Percentiles rank a stretch among this genome's conserved stretches.
phyloP scores from a whole-genome alignment of 1,140 invertebrate genomes.

The Pseudomyrmex cubaensis region DNA sequence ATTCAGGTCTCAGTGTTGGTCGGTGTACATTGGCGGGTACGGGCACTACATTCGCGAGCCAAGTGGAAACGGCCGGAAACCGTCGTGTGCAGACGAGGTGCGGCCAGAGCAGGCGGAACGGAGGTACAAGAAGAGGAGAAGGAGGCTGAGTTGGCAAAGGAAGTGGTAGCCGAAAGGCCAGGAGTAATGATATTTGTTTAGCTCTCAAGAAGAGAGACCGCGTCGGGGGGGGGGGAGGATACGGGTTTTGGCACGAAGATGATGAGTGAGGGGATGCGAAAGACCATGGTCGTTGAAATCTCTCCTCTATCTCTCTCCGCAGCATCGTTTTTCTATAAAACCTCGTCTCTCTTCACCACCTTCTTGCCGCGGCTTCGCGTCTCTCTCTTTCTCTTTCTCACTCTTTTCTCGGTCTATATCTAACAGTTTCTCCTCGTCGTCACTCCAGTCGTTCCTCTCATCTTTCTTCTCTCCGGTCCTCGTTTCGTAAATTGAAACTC shows the following conservation, averaged over 20 bases:
- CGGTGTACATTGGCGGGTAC: slow-evolving; percentile 73
- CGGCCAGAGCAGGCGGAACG: slow-evolving; percentile 12
- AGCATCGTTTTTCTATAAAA: not conserved
- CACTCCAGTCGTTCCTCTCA: slow-evolving; percentile 8
- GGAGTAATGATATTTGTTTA: slow-evolving; percentile 83
- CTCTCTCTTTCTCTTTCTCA: not conserved
- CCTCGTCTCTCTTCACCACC: not conserved
- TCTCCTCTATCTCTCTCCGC: not conserved
- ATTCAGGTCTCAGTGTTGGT: slow-evolving; percentile 71
- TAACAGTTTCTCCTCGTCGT: slow-evolving; percentile 8
- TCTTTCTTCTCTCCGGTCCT: slow-evolving; percentile 40
- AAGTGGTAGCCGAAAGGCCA: slow-evolving; percentile 59
- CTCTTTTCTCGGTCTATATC: not conserved
- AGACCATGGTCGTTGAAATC: slow-evolving; percentile 22
- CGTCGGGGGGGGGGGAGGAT: slow-evolving; percentile 70
- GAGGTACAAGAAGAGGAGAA: slow-evolving; percentile 40
- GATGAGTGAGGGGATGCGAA: slow-evolving; percentile 74
- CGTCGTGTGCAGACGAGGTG: slow-evolving; percentile 37
- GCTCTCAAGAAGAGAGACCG: slow-evolving; percentile 77
- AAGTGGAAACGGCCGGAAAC: slow-evolving; percentile 24
- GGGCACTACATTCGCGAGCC: slow-evolving; percentile 55
- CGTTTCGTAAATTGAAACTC: slow-evolving; percentile 80
- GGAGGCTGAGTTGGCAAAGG: slow-evolving; percentile 49
- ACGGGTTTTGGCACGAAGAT: slow-evolving; percentile 79
- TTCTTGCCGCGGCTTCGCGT: not conserved